Percentiles rank a stretch among this genome's conserved stretches.
Conservation (phyloP, 2,888 invertebrate genomes). For the Pammene fasciana region DNA sequence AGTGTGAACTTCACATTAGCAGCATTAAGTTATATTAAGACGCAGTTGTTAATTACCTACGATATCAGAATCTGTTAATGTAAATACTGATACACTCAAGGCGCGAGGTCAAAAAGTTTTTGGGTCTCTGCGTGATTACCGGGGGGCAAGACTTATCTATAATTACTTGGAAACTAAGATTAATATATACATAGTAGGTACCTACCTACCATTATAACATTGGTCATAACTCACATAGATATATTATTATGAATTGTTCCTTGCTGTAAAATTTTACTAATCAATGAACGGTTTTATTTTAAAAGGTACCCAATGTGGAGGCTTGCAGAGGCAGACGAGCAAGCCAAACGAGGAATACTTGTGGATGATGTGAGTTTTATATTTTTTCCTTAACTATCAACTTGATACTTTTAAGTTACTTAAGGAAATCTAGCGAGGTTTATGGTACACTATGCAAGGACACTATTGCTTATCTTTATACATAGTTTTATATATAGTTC, state of each 20-base stretch:
- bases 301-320: conserved; percentile 62
- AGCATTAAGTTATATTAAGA: conserved; percentile 9
- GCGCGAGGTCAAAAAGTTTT: conserved; percentile 24
- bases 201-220: not conserved
- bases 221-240: not conserved
- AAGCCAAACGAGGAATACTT: conserved; percentile 75
- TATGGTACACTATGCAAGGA: not conserved
- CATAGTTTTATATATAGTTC: too few relatives aligned
- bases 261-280: not conserved
- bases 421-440: not conserved
- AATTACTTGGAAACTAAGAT: conserved; percentile 24
- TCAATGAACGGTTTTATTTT: not conserved
- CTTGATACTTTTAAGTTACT: not conserved
- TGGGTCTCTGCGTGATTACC: conserved; percentile 20
- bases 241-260: not conserved
- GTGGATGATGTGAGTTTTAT: conserved; percentile 77
- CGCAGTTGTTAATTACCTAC: conserved; percentile 15
- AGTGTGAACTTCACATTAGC: not conserved
- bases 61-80: conserved; percentile 27
- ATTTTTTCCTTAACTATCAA: conserved; percentile 1
- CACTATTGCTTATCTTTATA: not conserved
- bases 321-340: conserved; percentile 64
- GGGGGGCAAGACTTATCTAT: conserved; percentile 8
- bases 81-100: conserved; percentile 28
- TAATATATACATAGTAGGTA: not conserved